phyloP scores from a whole-genome alignment of 2,888 invertebrate species.

The Lepidocyrtoides sp. region DNA sequence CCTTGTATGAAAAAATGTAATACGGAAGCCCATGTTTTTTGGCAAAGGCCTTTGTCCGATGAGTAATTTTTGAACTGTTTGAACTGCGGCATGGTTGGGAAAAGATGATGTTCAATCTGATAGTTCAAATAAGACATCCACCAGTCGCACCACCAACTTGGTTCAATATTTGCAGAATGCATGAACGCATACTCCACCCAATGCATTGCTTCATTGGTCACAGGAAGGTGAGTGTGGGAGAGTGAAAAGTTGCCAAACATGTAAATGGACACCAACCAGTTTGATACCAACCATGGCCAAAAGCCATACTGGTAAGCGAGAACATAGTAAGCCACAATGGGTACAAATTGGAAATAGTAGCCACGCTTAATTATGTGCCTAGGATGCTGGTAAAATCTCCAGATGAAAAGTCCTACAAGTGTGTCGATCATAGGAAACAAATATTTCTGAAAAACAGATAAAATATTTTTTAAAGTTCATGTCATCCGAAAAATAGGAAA shows the following conservation, averaged over 20 bases:
- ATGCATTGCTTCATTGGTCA: slow-evolving; percentile 64
- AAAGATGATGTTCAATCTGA: slow-evolving; percentile 82
- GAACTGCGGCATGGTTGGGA: slow-evolving; percentile 85
- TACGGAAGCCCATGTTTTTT: slow-evolving; percentile 83
- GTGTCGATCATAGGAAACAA: slow-evolving; percentile 84
- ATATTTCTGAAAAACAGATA: too few relatives aligned
- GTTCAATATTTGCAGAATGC: slow-evolving; percentile 78
- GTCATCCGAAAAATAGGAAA: too few relatives aligned
- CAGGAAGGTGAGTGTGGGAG: slow-evolving; percentile 83
- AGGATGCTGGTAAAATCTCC: slow-evolving; percentile 84
- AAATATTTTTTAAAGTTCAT: too few relatives aligned
- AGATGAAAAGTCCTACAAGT: slow-evolving; percentile 81
- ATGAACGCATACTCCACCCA: slow-evolving; percentile 81
- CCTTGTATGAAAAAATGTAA: too few relatives aligned
- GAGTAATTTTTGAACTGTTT: too few relatives aligned
- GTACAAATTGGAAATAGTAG: slow-evolving; percentile 80
- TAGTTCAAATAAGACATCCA: slow-evolving; percentile 80
- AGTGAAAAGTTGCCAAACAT: slow-evolving; percentile 85
- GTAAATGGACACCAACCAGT: too few relatives aligned
- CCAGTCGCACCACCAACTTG: slow-evolving; percentile 79
- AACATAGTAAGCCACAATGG: slow-evolving; percentile 83
- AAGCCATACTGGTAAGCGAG: slow-evolving; percentile 84
- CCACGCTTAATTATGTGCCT: slow-evolving; percentile 81
- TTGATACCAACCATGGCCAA: too few relatives aligned
- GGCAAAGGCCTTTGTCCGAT: too few relatives aligned